These are phyloP conservation scores for honey bee (Apis mellifera) DNA, from an alignment of 1,140 invertebrate species.

Conservation along the genomic window Amel_HAv3.1 CM009946.2:2831001-2831500, in stretches of 20 bases:
- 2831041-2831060: constrained; percentile 54
- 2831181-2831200: too few relatives aligned
- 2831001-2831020: constrained; percentile 72
- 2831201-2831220: too few relatives aligned
- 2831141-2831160: background rate
- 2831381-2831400: constrained; percentile 89
- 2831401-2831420: constrained; percentile 92
- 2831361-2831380: constrained; percentile 86
- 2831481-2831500: constrained; percentile 93
- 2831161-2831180: background rate
- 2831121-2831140: background rate
- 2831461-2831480: constrained; percentile 92
- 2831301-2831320: constrained; percentile 86
- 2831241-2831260: background rate
- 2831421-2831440: constrained; percentile 92
- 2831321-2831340: constrained; percentile 91
- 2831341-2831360: constrained; percentile 91
- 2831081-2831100: constrained; percentile 71
- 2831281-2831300: constrained; percentile 77
- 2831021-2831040: constrained; percentile 76
- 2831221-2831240: background rate
- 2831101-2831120: constrained; percentile 11
- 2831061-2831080: constrained; percentile 60
- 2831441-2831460: constrained; percentile 95
- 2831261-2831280: constrained; percentile 55